A percentile compares a stretch with the other conserved stretches of the same genome.
Evolutionary conservation across 1,140 invertebrate species (phyloP).

Genomic region (Agraylea sexmaculata): DNA sequence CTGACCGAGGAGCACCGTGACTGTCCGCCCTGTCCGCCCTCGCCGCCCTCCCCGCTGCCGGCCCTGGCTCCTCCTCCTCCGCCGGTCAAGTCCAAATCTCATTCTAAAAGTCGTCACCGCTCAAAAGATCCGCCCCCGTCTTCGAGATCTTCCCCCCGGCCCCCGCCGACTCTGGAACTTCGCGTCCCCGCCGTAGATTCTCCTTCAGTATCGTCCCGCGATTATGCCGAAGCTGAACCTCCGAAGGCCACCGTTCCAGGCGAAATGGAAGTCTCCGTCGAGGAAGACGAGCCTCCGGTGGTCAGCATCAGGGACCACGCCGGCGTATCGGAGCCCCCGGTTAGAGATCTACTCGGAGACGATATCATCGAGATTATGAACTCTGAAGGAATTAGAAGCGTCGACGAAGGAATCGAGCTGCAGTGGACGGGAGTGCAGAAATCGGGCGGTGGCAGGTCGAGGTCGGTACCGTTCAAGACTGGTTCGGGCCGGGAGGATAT

Average conservation of each 20-base stretch:
- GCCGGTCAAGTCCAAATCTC: constrained; percentile 26
- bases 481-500: too few species aligned
- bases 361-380: constrained; percentile 40
- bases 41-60: constrained; percentile 23
- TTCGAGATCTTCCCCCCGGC: constrained; percentile 26
- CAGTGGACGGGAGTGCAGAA: constrained; percentile 23
- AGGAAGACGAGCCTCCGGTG: constrained; percentile 34
- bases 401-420: constrained; percentile 30
- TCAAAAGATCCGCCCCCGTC: constrained; percentile 31
- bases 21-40: constrained; percentile 28
- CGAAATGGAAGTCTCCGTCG: constrained; percentile 34
- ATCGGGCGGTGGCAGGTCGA: constrained; percentile 31
- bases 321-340: constrained; percentile 17
- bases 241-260: constrained; percentile 26
- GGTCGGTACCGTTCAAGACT: too few species aligned
- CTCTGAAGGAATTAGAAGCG: constrained; percentile 36
- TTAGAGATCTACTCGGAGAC: constrained; percentile 32
- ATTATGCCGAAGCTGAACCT: constrained; percentile 28
- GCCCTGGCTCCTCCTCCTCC: constrained; percentile 22
- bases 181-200: constrained; percentile 22
- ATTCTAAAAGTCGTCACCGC: constrained; percentile 27
- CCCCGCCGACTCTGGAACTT: constrained; percentile 26
- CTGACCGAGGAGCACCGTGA: constrained; percentile 30
- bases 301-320: constrained; percentile 38
- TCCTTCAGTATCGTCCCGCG: constrained; percentile 26